Conservation (phyloP, 2,113 vertebrate species). For the Hydrolagus affinis region DNA sequence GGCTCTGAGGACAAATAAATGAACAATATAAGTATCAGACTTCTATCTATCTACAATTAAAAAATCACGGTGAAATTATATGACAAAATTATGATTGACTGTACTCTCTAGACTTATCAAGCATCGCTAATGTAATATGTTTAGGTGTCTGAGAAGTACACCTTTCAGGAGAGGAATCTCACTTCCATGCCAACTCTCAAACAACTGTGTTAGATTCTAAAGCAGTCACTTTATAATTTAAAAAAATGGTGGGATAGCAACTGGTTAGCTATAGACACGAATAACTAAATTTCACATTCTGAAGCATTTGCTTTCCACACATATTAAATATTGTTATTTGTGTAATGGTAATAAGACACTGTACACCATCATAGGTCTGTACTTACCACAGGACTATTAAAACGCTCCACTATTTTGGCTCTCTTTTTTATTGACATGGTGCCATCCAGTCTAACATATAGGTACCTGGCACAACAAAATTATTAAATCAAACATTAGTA, state of each 20-base stretch:
- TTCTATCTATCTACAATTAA: background rate
- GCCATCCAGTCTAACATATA: conserved; percentile 87
- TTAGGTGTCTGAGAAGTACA: too few relatives aligned
- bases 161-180: too few relatives aligned
- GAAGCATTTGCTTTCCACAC: background rate
- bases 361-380: background rate
- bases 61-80: background rate
- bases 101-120: background rate
- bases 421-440: conserved; percentile 98
- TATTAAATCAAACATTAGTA: background rate
- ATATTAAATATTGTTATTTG: background rate
- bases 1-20: conserved; percentile 57
- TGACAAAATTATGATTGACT: background rate
- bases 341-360: background rate
- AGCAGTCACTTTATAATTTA: too few relatives aligned
- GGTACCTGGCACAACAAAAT: conserved; percentile 59
- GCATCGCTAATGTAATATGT: background rate
- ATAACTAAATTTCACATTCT: background rate
- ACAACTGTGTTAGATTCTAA: too few relatives aligned
- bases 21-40: background rate
- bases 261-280: background rate
- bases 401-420: conserved; percentile 85
- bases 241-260: background rate
- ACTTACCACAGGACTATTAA: conserved; percentile 79
- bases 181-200: too few relatives aligned